A percentile compares a stretch with the other conserved stretches of the same genome.
Conservation (phyloP, 2,888 invertebrate species). For the Argyra leucocephala region DNA sequence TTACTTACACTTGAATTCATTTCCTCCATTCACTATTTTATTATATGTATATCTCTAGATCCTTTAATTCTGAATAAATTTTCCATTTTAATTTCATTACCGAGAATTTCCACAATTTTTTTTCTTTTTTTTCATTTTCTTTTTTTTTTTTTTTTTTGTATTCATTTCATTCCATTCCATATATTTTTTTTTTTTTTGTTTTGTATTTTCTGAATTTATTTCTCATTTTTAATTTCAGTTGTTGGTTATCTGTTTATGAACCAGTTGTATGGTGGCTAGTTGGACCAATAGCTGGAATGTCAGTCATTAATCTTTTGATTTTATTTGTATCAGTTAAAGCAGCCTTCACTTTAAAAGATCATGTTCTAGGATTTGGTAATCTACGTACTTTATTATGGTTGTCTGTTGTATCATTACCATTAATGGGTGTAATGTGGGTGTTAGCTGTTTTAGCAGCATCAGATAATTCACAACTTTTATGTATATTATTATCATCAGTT, state of each 20-base stretch:
- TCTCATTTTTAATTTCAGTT: conserved; percentile 50
- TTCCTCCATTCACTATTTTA: no score
- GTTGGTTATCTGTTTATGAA: conserved; percentile 91
- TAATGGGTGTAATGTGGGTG: conserved; percentile 80
- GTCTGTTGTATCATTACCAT: conserved; percentile 74
- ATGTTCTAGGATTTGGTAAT: conserved; percentile 78
- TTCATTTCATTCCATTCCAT: conserved; percentile 4
- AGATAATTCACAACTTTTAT: conserved; percentile 60
- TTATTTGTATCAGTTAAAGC: conserved; percentile 80
- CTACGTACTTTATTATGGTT: conserved; percentile 76
- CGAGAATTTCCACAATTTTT: conserved; percentile 8
- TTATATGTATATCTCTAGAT: no score
- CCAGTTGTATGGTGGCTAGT: conserved; percentile 92
- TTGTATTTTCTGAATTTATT: conserved; percentile 11
- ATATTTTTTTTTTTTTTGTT: neutral
- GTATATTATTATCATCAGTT: conserved; percentile 66
- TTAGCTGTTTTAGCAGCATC: conserved; percentile 69
- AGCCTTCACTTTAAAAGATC: conserved; percentile 82
- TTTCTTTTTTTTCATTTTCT: neutral
- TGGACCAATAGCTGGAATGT: conserved; percentile 74
- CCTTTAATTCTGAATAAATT: no score
- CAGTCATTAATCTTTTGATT: conserved; percentile 66
- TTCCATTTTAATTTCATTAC: no score
- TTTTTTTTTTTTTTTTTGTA: no score
- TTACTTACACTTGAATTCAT: neutral